Conservation (phyloP, 2,113 vertebrate species). For the Recurvirostra avosetta region DNA sequence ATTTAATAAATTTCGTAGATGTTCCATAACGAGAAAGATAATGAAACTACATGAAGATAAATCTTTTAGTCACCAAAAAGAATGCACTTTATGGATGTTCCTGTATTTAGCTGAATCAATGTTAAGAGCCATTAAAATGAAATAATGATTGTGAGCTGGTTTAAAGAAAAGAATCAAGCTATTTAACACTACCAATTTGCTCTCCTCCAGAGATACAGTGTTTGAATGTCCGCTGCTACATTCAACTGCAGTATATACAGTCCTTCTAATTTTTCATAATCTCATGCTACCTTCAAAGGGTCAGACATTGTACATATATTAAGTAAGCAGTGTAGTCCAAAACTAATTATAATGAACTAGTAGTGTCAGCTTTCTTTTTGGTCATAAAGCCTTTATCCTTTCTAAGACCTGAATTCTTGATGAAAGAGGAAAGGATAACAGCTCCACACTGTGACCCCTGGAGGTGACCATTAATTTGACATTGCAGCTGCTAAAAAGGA, state of each 20-base stretch:
- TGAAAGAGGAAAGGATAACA: conserved; percentile 76
- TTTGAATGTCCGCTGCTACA: neutral
- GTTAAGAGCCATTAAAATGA: conserved; percentile 44
- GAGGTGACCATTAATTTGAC: conserved; percentile 74
- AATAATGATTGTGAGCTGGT: conserved; percentile 37
- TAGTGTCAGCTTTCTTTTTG: conserved; percentile 73
- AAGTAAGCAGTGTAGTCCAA: conserved; percentile 66
- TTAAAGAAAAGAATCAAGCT: conserved; percentile 42
- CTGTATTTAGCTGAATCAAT: conserved; percentile 28
- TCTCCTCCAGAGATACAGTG: conserved; percentile 5
- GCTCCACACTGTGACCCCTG: conserved; percentile 73
- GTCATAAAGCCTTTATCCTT: conserved; percentile 73
- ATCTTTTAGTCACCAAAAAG: conserved; percentile 33
- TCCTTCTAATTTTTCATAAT: conserved; percentile 61
- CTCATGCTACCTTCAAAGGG: conserved; percentile 52
- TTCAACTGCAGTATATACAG: neutral
- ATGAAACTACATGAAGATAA: conserved; percentile 36
- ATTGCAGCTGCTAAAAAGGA: conserved; percentile 72
- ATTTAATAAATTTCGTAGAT: conserved; percentile 17
- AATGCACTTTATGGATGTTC: conserved; percentile 31
- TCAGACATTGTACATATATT: conserved; percentile 60
- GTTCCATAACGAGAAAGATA: conserved; percentile 46
- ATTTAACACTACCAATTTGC: conserved; percentile 17
- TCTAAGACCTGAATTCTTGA: conserved; percentile 70
- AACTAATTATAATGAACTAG: conserved; percentile 79